phyloP scores from a whole-genome alignment of 2,113 vertebrate genomes.

The Datnioides undecimradiatus region DNA sequence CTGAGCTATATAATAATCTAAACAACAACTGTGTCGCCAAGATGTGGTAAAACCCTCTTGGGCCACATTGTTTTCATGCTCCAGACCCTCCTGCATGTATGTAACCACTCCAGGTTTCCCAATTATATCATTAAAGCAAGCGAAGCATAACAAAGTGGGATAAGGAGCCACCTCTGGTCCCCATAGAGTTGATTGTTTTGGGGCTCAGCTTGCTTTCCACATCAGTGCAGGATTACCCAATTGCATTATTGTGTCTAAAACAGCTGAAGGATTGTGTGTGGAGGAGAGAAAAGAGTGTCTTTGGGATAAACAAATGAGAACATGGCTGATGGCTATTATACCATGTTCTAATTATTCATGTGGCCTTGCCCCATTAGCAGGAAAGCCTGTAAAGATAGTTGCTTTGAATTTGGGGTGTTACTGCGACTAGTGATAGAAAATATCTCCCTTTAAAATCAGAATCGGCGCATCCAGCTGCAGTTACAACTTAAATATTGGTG shows the following conservation, averaged over 20 bases:
- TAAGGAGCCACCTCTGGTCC: slow-evolving; percentile 39
- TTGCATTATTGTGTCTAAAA: slow-evolving; percentile 33
- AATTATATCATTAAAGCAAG: slow-evolving; percentile 34
- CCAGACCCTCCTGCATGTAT: background rate
- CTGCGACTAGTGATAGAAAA: background rate
- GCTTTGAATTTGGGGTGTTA: slow-evolving; percentile 12
- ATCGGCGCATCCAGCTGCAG: background rate
- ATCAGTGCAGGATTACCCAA: slow-evolving; percentile 39
- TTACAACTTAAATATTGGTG: background rate
- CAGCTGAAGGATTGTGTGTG: slow-evolving; percentile 18
- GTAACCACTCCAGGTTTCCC: slow-evolving; percentile 14
- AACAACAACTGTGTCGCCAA: slow-evolving; percentile 11
- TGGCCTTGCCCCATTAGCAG: slow-evolving; percentile 46
- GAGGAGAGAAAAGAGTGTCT: slow-evolving; percentile 15
- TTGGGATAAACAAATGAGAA: slow-evolving; percentile 56
- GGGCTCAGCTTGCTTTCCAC: slow-evolving; percentile 51
- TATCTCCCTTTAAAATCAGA: background rate
- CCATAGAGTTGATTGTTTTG: slow-evolving; percentile 18
- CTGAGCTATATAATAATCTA: slow-evolving; percentile 8
- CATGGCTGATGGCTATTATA: slow-evolving; percentile 50
- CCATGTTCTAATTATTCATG: slow-evolving; percentile 58
- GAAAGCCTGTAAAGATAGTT: slow-evolving; percentile 18
- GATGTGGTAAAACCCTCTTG: slow-evolving; percentile 35
- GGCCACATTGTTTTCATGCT: slow-evolving; percentile 20
- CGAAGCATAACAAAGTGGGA: slow-evolving; percentile 30